phyloP scores from a whole-genome alignment of 1,140 invertebrate genomes.

The Sitophilus oryzae region DNA sequence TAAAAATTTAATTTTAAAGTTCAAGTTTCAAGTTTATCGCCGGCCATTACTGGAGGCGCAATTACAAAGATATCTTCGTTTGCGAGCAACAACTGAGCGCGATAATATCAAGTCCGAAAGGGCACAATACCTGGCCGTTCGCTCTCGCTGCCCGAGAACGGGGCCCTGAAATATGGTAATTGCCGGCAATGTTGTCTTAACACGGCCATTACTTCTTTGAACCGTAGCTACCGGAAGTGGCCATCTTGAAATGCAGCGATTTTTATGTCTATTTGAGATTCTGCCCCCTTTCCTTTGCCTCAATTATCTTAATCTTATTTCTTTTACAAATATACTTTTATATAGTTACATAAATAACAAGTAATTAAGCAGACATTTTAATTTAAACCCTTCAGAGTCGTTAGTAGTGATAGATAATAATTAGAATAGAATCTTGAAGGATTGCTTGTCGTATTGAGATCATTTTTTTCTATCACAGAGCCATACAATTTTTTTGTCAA shows the following conservation, averaged over 20 bases:
- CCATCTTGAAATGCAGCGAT: neutral
- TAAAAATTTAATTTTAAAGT: neutral
- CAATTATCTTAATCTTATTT: no score
- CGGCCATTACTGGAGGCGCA: neutral
- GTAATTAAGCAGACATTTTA: no score
- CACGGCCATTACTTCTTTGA: neutral
- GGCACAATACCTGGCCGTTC: neutral
- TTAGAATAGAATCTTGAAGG: no score
- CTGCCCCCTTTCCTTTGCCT: no score
- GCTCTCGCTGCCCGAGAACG: neutral
- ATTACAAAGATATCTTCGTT: neutral
- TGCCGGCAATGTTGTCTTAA: neutral
- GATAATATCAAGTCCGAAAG: neutral
- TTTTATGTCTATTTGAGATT: neutral
- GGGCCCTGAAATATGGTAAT: neutral
- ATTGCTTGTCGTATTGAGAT: no score
- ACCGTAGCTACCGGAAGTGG: neutral
- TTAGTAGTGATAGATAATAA: no score
- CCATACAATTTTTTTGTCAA: no score
- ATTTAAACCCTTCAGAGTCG: no score
- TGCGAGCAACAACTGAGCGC: neutral
- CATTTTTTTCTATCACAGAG: no score
- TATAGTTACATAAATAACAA: no score
- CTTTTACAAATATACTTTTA: no score
- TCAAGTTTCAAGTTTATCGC: neutral